phyloP scores from a whole-genome alignment of 2,797 vertebrate species.

The Gallirallus australis region DNA sequence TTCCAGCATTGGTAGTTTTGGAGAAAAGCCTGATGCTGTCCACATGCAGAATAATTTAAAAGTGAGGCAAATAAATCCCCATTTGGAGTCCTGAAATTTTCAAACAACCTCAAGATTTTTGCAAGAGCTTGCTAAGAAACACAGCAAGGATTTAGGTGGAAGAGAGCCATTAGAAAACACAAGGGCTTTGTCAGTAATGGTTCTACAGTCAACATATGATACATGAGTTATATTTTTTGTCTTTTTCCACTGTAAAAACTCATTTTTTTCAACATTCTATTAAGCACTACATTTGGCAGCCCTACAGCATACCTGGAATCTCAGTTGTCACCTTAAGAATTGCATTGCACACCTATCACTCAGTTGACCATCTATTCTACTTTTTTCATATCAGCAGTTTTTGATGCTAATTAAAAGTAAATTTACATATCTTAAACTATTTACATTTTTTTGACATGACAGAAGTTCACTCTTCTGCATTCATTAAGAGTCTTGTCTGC shows the following conservation, averaged over 20 bases:
- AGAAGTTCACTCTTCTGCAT: neutral
- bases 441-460: neutral
- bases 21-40: neutral
- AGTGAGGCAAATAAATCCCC: neutral
- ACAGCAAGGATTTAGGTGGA: neutral
- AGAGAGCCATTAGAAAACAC: neutral
- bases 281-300: neutral
- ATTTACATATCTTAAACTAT: neutral
- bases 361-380: neutral
- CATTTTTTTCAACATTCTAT: neutral
- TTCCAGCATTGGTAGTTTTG: neutral
- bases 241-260: neutral
- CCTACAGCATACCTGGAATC: neutral
- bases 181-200: neutral
- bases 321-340: neutral
- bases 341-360: neutral
- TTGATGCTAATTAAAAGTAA: constrained; percentile 20
- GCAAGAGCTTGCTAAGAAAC: neutral
- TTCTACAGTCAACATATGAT: neutral
- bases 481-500: neutral
- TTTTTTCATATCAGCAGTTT: neutral
- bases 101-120: neutral
- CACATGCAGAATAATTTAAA: neutral
- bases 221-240: neutral
- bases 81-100: neutral